A percentile compares a stretch with the other conserved stretches of the same genome.
Evolutionary conservation across 1,140 invertebrate species (phyloP).

Genomic region (Caenorhabditis inopinata): DNA sequence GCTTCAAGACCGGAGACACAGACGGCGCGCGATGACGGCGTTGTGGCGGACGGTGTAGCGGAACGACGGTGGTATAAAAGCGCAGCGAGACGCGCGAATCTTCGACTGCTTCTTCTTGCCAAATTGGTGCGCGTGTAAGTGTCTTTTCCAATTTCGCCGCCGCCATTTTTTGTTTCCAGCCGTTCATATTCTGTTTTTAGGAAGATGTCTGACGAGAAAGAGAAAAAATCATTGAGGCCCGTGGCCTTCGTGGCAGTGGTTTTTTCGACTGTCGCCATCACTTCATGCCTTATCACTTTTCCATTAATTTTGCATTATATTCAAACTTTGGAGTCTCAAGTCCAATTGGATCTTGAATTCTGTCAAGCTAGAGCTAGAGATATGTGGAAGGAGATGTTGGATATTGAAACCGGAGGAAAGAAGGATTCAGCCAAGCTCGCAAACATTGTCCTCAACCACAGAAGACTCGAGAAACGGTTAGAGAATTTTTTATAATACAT

Average conservation of each 20-base stretch:
- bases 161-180: not conserved
- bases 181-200: not conserved
- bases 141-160: not conserved
- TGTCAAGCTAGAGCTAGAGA: constrained; percentile 45
- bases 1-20: not conserved
- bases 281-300: constrained; percentile 53
- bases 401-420: constrained; percentile 54
- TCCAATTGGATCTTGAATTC: constrained; percentile 54
- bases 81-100: not conserved
- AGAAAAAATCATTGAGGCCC: constrained; percentile 45
- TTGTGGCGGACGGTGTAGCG: not conserved
- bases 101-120: constrained; percentile 27
- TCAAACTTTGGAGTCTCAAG: constrained; percentile 50
- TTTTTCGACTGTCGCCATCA: constrained; percentile 52
- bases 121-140: constrained; percentile 23
- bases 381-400: constrained; percentile 55
- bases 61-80: constrained; percentile 9
- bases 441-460: constrained; percentile 47
- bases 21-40: not conserved
- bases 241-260: constrained; percentile 55
- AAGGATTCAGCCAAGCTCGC: constrained; percentile 48
- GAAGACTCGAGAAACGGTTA: constrained; percentile 41
- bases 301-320: constrained; percentile 53
- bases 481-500: not conserved
- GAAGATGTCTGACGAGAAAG: constrained; percentile 44